These are phyloP conservation scores for Drosophila carrolli DNA, from an alignment of 1,140 invertebrate genomes.

Conservation along the genomic window DNA sequence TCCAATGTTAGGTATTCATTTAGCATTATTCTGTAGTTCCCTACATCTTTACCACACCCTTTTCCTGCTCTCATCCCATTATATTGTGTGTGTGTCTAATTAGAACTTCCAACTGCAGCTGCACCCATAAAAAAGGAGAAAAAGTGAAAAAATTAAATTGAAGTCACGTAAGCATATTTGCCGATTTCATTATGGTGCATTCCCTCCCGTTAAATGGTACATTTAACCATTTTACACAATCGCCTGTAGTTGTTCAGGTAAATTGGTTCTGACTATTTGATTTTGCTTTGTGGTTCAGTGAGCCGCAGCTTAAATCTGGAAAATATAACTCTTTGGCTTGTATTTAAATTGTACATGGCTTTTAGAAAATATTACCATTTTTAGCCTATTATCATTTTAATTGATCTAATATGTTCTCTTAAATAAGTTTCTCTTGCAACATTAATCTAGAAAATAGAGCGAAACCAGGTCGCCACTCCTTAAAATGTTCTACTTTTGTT, in stretches of 20 bases:
- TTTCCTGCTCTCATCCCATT: conserved; percentile 29
- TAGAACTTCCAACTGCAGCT: conserved; percentile 69
- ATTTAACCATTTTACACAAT: conserved; percentile 47
- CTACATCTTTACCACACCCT: conserved; percentile 22
- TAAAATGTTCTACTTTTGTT: conserved; percentile 1
- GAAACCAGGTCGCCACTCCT: conserved; percentile 1
- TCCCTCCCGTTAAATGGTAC: conserved; percentile 44
- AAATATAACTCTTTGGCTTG: not conserved
- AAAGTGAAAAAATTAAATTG: conserved; percentile 57
- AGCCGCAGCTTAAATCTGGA: conserved; percentile 3
- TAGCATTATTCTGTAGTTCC: conserved; percentile 27
- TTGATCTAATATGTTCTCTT: not conserved
- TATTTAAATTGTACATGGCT: too few species aligned
- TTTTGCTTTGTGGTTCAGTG: conserved; percentile 53
- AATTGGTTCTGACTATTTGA: conserved; percentile 29
- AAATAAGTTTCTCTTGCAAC: not conserved
- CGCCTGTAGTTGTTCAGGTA: conserved; percentile 33
- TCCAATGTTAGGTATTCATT: conserved; percentile 19
- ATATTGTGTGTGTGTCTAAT: conserved; percentile 48
- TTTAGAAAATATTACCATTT: not conserved
- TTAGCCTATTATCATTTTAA: not conserved
- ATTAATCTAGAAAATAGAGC: conserved; percentile 9
- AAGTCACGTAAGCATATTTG: conserved; percentile 80
- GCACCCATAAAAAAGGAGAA: conserved; percentile 56
- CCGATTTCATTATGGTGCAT: conserved; percentile 73